Evolutionary conservation across 2,113 vertebrate genomes (phyloP).

Genomic region (Perca fluviatilis): DNA sequence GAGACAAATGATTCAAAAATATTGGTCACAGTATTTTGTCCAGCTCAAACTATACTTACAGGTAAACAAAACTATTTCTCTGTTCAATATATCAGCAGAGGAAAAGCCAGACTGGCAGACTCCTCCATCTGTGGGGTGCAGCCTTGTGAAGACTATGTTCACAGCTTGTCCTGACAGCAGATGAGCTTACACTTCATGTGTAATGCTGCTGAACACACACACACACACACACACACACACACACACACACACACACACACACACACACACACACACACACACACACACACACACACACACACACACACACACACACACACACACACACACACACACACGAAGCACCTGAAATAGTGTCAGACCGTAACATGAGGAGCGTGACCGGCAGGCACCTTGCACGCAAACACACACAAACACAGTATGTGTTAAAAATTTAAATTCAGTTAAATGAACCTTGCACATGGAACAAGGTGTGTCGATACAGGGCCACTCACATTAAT

Average conservation of each 20-base stretch:
- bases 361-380: constrained; percentile 61
- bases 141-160: constrained; percentile 64
- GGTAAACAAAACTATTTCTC: constrained; percentile 46
- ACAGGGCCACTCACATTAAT: not conserved
- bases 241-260: constrained; percentile 10
- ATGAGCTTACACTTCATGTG: constrained; percentile 69
- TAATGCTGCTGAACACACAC: constrained; percentile 51
- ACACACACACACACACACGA: constrained; percentile 38
- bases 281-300: not conserved
- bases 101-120: constrained; percentile 48
- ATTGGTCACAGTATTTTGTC: not conserved
- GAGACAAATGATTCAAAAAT: constrained; percentile 5
- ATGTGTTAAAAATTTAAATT: not conserved
- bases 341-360: constrained; percentile 72
- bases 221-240: constrained; percentile 8
- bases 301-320: not conserved
- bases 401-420: constrained; percentile 8
- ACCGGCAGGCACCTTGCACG: constrained; percentile 18
- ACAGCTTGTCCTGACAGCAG: constrained; percentile 75
- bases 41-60: constrained; percentile 9
- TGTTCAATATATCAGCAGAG: constrained; percentile 21
- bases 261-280: not conserved
- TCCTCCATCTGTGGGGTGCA: constrained; percentile 50
- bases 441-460: not conserved
- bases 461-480: not conserved